Base-by-base conservation (phyloP, 2,113 vertebrate genomes). In the Tenebrosternarchus preto region DNA sequence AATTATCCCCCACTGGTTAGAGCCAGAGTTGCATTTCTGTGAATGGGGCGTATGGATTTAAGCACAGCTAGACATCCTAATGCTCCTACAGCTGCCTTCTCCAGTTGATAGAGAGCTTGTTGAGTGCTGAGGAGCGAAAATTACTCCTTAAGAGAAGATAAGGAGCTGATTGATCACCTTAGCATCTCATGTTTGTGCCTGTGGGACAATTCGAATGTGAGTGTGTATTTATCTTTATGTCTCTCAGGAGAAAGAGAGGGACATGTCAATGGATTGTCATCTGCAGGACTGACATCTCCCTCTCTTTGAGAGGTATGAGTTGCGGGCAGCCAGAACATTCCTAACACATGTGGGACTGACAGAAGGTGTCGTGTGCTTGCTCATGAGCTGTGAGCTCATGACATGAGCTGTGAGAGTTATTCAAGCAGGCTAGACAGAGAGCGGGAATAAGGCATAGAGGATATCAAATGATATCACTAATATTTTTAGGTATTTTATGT, bases 181-280 rank as follows among this genome's bases (percentile, higher is more conserved):
- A 31, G 19, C 27, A 5, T 67, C 61, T n/a, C 20, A 19, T 19
- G 63, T 66, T 50, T 46, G 20, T 43, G 15, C 46, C 50, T 56
- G 43, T 19, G 50, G 36, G 61, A 20, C 55, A 53, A 55, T 64
- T 67, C 53, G 56, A 77, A 64, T 33, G 16, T 7, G 7, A 43
- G 39, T 20, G 11, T 64, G 50, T 25, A 17, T 55, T 15, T 56
- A 5, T 80, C 19, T 20, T n/a, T 67, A 6, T 55, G 9, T 27
- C 24, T 84, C 50, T 56, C 68, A 84, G 80, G 43, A 6, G 46
- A 53, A 43, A 61, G 55, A 60, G 55, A 15, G 20, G 55, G 56
- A 29, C 16, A 46, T 8, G 19, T 56, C 53, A 68, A 76, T 55
- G 36, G 59, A 46, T 43, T n/a, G n/a, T 24, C 57, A 31, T 36